Conservation (phyloP, 2,113 vertebrate genomes). For the Rhinogobius similis region DNA sequence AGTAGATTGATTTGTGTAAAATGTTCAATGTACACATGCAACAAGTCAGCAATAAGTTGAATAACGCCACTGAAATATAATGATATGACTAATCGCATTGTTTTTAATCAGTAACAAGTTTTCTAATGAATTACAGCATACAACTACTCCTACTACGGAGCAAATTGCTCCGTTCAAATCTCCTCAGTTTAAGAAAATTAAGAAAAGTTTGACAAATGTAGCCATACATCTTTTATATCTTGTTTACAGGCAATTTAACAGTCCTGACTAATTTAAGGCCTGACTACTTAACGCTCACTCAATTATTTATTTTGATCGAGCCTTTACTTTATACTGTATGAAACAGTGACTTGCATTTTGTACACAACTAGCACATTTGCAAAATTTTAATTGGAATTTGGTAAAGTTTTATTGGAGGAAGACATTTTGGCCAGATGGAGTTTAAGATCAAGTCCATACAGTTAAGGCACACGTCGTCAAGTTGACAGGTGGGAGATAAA, state of each 20-base stretch:
- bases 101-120: too few relatives aligned
- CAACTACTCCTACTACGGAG: too few relatives aligned
- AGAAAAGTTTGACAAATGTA: slow-evolving; percentile 41
- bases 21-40: too few relatives aligned
- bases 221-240: slow-evolving; percentile 38
- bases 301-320: slow-evolving; percentile 36
- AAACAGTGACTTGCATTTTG: background rate
- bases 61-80: too few relatives aligned
- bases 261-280: slow-evolving; percentile 49
- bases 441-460: slow-evolving; percentile 42
- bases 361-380: background rate
- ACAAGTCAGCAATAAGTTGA: too few relatives aligned
- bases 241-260: slow-evolving; percentile 37
- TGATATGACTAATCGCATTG: too few relatives aligned
- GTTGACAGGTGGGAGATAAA: slow-evolving; percentile 56
- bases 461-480: slow-evolving; percentile 54
- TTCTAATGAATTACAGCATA: too few relatives aligned
- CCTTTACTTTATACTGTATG: background rate
- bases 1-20: too few relatives aligned
- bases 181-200: background rate
- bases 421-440: slow-evolving; percentile 38
- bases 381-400: background rate
- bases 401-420: background rate
- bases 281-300: slow-evolving; percentile 20
- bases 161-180: too few relatives aligned